Evolutionary conservation across 1,140 invertebrate genomes (phyloP).

Genomic region (Drosophila takahashii): DNA sequence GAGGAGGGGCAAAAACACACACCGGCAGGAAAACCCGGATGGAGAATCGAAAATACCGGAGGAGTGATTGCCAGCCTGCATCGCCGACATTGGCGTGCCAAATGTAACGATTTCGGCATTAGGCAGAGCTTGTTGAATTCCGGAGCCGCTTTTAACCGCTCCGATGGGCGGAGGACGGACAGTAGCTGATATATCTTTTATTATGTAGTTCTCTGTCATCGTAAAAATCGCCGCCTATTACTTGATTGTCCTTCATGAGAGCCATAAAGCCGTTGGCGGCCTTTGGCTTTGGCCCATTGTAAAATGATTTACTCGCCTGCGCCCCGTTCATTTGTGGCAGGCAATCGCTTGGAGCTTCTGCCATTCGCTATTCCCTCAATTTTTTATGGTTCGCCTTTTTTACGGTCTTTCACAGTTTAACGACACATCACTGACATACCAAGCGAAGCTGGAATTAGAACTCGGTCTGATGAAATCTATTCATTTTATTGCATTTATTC

Average conservation of each 20-base stretch:
- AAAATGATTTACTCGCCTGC: constrained; percentile 78
- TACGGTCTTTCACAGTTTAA: constrained; percentile 82
- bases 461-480: constrained; percentile 4
- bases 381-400: constrained; percentile 69
- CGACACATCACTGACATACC: constrained; percentile 77
- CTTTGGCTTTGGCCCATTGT: constrained; percentile 65
- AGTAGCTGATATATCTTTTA: constrained; percentile 74
- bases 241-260: constrained; percentile 79
- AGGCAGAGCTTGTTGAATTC: constrained; percentile 59
- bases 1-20: neutral
- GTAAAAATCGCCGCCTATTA: constrained; percentile 78
- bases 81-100: constrained; percentile 64
- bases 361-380: constrained; percentile 51
- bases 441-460: constrained; percentile 26
- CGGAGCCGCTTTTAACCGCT: neutral
- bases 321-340: constrained; percentile 56
- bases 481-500: constrained; percentile 53
- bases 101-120: constrained; percentile 64
- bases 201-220: constrained; percentile 81
- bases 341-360: constrained; percentile 19
- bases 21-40: neutral
- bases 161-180: constrained; percentile 22
- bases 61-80: constrained; percentile 73
- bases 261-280: constrained; percentile 73
- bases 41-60: constrained; percentile 68